Conservation (phyloP, 2,888 invertebrate genomes). For the Clitarchus hookeri region DNA sequence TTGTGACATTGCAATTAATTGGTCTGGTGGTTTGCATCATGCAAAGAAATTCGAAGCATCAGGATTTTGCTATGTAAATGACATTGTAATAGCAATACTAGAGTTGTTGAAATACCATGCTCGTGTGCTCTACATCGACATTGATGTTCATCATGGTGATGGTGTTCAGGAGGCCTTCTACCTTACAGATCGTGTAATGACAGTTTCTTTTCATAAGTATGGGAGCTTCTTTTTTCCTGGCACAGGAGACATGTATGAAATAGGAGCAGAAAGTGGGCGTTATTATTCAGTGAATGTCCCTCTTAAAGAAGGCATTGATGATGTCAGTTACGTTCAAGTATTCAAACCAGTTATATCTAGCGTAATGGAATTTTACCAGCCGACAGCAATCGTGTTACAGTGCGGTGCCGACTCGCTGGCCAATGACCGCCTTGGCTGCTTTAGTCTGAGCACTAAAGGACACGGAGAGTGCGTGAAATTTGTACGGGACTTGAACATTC, state of each 20-base stretch:
- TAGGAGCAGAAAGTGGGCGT: slow-evolving; percentile 92
- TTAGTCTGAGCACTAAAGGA: slow-evolving; percentile 91
- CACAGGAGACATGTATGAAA: slow-evolving; percentile 98
- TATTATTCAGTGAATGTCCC: slow-evolving; percentile 99
- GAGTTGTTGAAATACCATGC: slow-evolving; percentile 94
- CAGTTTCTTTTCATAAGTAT: slow-evolving; percentile 98
- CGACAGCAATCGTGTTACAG: slow-evolving; percentile 95
- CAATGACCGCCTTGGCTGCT: slow-evolving; percentile 93
- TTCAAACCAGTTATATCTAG: slow-evolving; percentile 92
- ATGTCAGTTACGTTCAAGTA: slow-evolving; percentile 86
- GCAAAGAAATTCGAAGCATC: slow-evolving; percentile 99
- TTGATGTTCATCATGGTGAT: slow-evolving; percentile 97
- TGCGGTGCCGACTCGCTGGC: slow-evolving; percentile 99
- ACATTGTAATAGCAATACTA: slow-evolving; percentile 96
- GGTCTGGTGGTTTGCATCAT: slow-evolving; percentile 99
- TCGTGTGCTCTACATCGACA: slow-evolving; percentile 95
- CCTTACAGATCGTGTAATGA: slow-evolving; percentile 97
- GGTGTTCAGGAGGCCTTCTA: slow-evolving; percentile 99
- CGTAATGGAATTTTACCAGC: slow-evolving; percentile 96
- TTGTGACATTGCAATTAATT: slow-evolving; percentile 98
- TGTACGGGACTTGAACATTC: slow-evolving; percentile 89
- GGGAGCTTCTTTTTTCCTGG: slow-evolving; percentile 98
- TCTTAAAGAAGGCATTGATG: slow-evolving; percentile 96
- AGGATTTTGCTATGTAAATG: slow-evolving; percentile 99
- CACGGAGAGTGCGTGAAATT: slow-evolving; percentile 98